Conservation (phyloP, 2,113 vertebrate genomes). For the Erinaceus europaeus region DNA sequence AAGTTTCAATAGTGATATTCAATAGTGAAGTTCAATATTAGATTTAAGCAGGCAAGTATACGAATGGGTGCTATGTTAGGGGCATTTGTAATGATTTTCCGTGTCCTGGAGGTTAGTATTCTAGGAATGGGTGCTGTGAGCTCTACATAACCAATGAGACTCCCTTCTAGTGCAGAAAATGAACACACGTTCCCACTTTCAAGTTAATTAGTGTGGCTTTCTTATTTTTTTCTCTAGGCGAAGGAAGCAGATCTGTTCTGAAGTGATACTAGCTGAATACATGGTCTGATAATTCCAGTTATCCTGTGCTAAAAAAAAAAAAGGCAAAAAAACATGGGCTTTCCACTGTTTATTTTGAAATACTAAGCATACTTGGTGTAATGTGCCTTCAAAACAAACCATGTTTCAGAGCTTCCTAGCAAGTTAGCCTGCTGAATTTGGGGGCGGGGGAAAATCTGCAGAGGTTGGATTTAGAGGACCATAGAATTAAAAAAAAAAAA, state of each 20-base stretch:
- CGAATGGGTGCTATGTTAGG: not conserved
- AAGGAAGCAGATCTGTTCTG: slow-evolving; percentile 36
- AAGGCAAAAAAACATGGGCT: not conserved
- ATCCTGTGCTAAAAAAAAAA: not conserved
- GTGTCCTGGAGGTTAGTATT: not conserved
- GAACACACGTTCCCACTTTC: not conserved
- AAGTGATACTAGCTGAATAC: not conserved
- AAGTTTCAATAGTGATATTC: too few relatives aligned
- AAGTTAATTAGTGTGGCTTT: not conserved
- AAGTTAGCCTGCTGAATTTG: slow-evolving; percentile 25
- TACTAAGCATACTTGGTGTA: not conserved
- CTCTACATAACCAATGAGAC: not conserved
- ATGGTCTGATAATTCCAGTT: slow-evolving; percentile 36
- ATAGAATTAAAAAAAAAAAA: not conserved
- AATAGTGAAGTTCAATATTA: not conserved
- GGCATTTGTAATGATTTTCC: not conserved
- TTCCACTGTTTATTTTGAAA: not conserved
- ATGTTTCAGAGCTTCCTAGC: slow-evolving; percentile 31
- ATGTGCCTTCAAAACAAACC: not conserved
- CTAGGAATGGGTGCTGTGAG: not conserved
- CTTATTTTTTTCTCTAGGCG: slow-evolving; percentile 11
- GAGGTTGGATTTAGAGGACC: not conserved
- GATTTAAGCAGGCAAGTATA: not conserved
- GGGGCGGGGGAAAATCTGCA: not conserved
- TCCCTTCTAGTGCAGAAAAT: not conserved